These are phyloP conservation scores for Drosophila willistoni DNA, from an alignment of 1,140 invertebrate genomes.

Conservation along the genomic window DNA sequence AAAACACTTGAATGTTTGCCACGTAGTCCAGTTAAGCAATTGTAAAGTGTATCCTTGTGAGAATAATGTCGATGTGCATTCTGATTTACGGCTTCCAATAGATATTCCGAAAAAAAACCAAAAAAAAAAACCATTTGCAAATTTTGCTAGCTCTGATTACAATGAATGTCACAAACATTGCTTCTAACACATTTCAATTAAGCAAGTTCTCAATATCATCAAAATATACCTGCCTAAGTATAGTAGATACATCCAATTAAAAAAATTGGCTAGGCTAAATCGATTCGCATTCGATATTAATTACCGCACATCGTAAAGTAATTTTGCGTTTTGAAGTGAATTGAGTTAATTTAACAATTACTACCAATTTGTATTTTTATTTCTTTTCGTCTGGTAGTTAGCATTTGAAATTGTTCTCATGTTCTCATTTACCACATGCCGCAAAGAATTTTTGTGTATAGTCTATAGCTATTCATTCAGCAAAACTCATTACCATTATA, in stretches of 20 bases:
- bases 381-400: neutral
- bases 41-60: neutral
- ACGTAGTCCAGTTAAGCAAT: neutral
- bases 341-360: neutral
- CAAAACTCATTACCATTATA: neutral
- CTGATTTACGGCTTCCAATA: conserved; percentile 4
- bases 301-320: conserved; percentile 1
- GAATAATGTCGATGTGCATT: neutral
- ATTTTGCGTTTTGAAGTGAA: conserved; percentile 26
- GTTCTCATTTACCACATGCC: neutral
- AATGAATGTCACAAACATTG: conserved; percentile 2
- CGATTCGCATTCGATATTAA: neutral
- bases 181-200: neutral
- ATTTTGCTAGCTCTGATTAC: neutral
- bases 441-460: conserved; percentile 2
- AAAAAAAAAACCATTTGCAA: neutral
- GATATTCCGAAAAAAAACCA: neutral
- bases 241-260: conserved; percentile 36
- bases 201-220: neutral
- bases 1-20: conserved; percentile 1
- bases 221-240: conserved; percentile 27
- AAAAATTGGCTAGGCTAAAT: neutral
- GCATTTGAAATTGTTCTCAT: neutral
- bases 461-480: neutral
- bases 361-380: conserved; percentile 20